phyloP scores from a whole-genome alignment of 2,113 vertebrate species.

The Prunella himalayana region DNA sequence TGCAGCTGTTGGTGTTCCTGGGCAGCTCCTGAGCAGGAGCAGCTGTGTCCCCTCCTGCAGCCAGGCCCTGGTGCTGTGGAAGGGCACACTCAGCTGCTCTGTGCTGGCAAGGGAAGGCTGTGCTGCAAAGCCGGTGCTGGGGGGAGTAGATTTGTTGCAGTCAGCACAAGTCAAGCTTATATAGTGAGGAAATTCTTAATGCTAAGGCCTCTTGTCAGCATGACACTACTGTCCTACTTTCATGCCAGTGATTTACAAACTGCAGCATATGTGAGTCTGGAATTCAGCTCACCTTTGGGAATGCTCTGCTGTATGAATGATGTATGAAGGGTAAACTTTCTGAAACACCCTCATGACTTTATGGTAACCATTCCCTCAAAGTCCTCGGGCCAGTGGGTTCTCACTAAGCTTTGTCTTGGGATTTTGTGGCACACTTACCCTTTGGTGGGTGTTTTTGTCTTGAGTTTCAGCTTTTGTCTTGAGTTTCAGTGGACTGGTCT shows the following conservation, averaged over 20 bases:
- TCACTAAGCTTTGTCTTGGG: background rate
- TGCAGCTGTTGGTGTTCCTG: background rate
- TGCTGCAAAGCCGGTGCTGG: background rate
- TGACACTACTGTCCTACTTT: background rate
- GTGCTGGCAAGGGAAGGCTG: background rate
- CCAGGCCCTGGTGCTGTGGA: rapidly evolving
- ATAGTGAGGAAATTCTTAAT: background rate
- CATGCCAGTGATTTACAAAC: background rate
- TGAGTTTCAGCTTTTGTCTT: background rate
- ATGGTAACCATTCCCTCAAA: background rate
- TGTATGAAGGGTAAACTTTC: background rate
- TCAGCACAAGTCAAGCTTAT: background rate
- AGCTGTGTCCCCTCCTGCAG: background rate
- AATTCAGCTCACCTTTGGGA: background rate
- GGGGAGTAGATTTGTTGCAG: background rate
- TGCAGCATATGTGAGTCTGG: background rate
- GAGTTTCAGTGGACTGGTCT: background rate
- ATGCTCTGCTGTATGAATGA: background rate
- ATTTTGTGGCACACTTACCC: background rate
- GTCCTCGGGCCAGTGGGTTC: rapidly evolving
- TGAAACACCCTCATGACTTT: background rate
- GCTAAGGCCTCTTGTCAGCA: background rate
- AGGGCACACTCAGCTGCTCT: background rate
- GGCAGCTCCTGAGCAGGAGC: background rate
- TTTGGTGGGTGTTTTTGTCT: background rate